Base-by-base conservation (phyloP, 1,140 invertebrate genomes). In the Bradysia coprophila region DNA sequence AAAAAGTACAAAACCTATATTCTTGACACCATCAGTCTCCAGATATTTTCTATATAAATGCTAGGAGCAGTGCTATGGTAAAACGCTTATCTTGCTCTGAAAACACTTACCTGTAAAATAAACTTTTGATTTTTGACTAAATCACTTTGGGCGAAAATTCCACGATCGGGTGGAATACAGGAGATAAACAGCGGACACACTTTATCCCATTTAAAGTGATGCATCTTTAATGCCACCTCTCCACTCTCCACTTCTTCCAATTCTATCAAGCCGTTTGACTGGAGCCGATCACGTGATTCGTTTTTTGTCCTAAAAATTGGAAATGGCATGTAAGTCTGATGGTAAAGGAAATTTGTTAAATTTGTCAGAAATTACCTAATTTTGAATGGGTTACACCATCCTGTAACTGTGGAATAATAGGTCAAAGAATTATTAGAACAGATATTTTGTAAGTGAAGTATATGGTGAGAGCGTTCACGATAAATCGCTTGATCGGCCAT, bases 351-450 rank as follows among this genome's bases (percentile, higher is more conserved):
- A 37, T 19, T 15, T 32, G 15, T 44, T 16, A 43, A 21, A 39
- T 44, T 8, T n/a, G n/a, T n/a, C n/a, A n/a, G n/a, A n/a, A 53
- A 62, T 63, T 52, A 75, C 76, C 66, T 69, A n/a, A 70, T 61
- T 57, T 78, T 76, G 42, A 72, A 75, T 0, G 71, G 72, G 56
- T 85, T 85, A 1, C 84, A 69, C 80, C 80, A 84, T 44, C 78
- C 79, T 0, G 75, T 78, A 4, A 80, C 68, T 0, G n/a, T n/a
- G n/a, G n/a, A n/a, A n/a, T n/a, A n/a, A n/a, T n/a, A n/a, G n/a
- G n/a, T n/a, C n/a, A n/a, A n/a, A n/a, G n/a, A n/a, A n/a, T n/a
- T n/a, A n/a, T n/a, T n/a, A n/a, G n/a, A n/a, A n/a, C n/a, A n/a
- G n/a, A n/a, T n/a, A n/a, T n/a, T n/a, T n/a, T n/a, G n/a, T n/a